Percentiles rank a stretch among this genome's conserved stretches.
Evolutionary conservation across 2,888 invertebrate species (phyloP).

Genomic region (Hesperia comma): DNA sequence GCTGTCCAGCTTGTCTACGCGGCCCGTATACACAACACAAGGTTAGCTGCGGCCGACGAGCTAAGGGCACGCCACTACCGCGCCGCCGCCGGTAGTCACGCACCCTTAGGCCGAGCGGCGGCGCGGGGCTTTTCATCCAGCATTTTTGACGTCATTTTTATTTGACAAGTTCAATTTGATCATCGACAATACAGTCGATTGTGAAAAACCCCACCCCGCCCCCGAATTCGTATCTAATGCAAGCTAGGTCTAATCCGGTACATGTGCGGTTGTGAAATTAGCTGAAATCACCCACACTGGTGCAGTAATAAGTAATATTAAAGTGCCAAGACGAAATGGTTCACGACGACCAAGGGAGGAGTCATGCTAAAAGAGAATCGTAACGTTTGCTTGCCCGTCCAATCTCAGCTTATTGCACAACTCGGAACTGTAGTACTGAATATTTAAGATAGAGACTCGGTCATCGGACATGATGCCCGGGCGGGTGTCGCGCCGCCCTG

Average conservation of each 20-base stretch:
- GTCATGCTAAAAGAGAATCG: constrained; percentile 60
- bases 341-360: constrained; percentile 47
- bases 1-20: constrained; percentile 98
- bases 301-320: constrained; percentile 51
- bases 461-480: constrained; percentile 17
- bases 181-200: background rate
- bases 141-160: background rate
- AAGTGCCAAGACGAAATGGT: constrained; percentile 41
- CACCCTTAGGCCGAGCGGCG: constrained; percentile 43
- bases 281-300: constrained; percentile 71
- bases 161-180: background rate
- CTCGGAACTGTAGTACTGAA: constrained; percentile 39
- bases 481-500: constrained; percentile 13
- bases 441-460: constrained; percentile 20
- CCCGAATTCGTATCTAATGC: constrained; percentile 53
- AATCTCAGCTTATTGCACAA: constrained; percentile 80
- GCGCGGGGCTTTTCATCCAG: constrained; percentile 35
- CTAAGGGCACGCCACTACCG: constrained; percentile 31
- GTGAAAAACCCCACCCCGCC: constrained; percentile 6
- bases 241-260: constrained; percentile 63
- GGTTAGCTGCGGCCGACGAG: constrained; percentile 57
- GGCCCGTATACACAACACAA: constrained; percentile 81
- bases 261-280: constrained; percentile 77
- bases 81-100: constrained; percentile 39
- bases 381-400: constrained; percentile 70